Base-by-base conservation (phyloP, 2,797 vertebrate species). In the Rhyacichthys aspro region DNA sequence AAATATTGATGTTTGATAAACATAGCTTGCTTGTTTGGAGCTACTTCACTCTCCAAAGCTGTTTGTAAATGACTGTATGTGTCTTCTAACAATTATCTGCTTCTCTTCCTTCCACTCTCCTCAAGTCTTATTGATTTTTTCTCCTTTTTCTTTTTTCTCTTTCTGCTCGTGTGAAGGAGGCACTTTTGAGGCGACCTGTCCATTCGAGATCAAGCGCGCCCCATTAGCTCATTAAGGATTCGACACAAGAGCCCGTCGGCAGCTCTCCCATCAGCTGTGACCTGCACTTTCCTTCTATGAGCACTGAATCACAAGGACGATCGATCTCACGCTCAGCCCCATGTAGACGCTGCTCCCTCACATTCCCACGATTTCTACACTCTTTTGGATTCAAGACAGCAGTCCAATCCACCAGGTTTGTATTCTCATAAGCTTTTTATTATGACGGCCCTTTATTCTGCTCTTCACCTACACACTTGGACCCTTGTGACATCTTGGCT, bases 341-440 rank as follows among this genome's bases (percentile, higher is more conserved):
- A 76, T 82, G 75, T 86, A 87, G 88, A 63, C 83, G 39, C 74
- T 23, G 63, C 68, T 64, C 64, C 70, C 56, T 62, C 64, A 28
- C 42, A 67, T 61, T 67, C 64, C 53, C 57, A 54, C 67, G 43
- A 16, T 62, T 43, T 71, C 61, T 19, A 71, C 62, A 68, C 60
- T 83, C 78, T 75, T 70, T 86, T 90, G 89, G 88, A 89, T 89
- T 88, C 85, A 83, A 82, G 71, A 84, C 52, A 73, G 82, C 76
- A 78, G 81, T 86, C 76, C 83, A 84, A 88, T 87, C 78, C 78
- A 80, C 79, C 78, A 92, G 91, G 92, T 93, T 49, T 76, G 86
- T 89, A 71, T 43, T 18, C 12, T 7, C 17, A 55, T 67, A n/a
- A n/a, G n/a, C n/a, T n/a, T n/a, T n/a, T n/a, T n/a, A n/a, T 46